phyloP scores from a whole-genome alignment of 2,888 invertebrate species.

The Podabrus alpinus region DNA sequence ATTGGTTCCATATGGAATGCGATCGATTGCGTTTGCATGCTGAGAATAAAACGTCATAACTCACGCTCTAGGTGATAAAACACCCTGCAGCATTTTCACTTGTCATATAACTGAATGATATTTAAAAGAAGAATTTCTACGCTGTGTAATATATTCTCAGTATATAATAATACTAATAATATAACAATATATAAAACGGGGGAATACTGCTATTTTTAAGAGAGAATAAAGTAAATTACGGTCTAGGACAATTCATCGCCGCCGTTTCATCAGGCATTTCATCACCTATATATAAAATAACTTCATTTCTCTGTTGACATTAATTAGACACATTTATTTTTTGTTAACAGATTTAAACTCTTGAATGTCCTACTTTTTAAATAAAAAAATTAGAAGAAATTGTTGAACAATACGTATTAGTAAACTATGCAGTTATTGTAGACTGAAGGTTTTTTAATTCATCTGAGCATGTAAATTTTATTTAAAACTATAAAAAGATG shows the following conservation, averaged over 20 bases:
- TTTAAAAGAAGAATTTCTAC: neutral
- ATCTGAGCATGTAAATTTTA: too few relatives aligned
- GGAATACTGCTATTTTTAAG: neutral
- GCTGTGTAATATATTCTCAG: neutral
- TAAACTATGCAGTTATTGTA: too few relatives aligned
- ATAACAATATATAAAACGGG: neutral
- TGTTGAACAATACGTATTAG: too few relatives aligned
- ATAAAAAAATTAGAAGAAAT: too few relatives aligned
- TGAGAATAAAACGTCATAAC: constrained; percentile 22
- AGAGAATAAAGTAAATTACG: neutral
- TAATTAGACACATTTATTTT: neutral
- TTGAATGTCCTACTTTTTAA: too few relatives aligned
- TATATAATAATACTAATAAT: neutral
- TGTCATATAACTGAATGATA: neutral
- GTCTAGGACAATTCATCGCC: neutral
- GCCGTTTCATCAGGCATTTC: too few relatives aligned
- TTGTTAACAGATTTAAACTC: too few relatives aligned
- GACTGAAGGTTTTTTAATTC: too few relatives aligned
- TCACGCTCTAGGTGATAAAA: constrained; percentile 27
- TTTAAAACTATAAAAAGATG: too few relatives aligned
- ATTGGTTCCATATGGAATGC: constrained; percentile 30
- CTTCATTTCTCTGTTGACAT: neutral
- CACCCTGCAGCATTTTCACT: neutral
- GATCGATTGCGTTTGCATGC: constrained; percentile 24
- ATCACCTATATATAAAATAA: neutral